These are phyloP conservation scores for Palythoa caribaeorum DNA, from an alignment of 92 coral and sea anemone genomes.

Conservation along the genomic window DNA sequence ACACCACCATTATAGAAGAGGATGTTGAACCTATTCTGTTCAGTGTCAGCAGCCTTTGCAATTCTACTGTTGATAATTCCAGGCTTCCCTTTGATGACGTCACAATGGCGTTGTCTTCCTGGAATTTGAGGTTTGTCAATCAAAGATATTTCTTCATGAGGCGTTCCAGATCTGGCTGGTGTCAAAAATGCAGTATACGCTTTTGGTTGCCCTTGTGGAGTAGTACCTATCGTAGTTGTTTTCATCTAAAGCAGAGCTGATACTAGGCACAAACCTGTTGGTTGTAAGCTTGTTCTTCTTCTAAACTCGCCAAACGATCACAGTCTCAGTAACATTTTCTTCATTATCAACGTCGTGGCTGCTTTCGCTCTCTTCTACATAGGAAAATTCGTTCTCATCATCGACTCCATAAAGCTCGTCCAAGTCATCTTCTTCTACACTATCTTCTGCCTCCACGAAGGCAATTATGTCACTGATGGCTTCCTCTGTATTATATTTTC, in stretches of 20 bases:
- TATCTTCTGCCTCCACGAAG: slow-evolving; percentile 8
- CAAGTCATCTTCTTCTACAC: slow-evolving; percentile 18
- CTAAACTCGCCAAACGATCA: neutral
- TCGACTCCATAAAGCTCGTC: slow-evolving; percentile 12
- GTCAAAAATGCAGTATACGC: slow-evolving; percentile 8
- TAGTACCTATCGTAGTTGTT: neutral
- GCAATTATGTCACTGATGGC: slow-evolving; percentile 9
- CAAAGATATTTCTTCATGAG: neutral
- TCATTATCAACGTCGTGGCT: neutral
- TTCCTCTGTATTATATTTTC: slow-evolving; percentile 2
- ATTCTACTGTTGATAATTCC: slow-evolving; percentile 3
- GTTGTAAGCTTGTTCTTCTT: slow-evolving; percentile 10
- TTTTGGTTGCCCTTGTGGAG: neutral
- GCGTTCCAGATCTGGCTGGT: neutral
- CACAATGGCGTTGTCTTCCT: slow-evolving; percentile 12
- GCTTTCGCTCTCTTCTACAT: neutral
- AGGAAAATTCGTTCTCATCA: neutral
- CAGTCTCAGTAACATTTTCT: neutral
- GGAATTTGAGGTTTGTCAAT: neutral
- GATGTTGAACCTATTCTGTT: neutral
- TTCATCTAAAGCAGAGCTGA: slow-evolving; percentile 22
- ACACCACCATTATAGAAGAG: neutral
- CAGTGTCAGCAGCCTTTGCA: slow-evolving; percentile 4
- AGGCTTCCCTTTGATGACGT: slow-evolving; percentile 13
- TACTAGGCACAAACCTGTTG: slow-evolving; percentile 12